Evolutionary conservation across 2,113 vertebrate genomes (phyloP).

Genomic region (Laticauda colubrina): DNA sequence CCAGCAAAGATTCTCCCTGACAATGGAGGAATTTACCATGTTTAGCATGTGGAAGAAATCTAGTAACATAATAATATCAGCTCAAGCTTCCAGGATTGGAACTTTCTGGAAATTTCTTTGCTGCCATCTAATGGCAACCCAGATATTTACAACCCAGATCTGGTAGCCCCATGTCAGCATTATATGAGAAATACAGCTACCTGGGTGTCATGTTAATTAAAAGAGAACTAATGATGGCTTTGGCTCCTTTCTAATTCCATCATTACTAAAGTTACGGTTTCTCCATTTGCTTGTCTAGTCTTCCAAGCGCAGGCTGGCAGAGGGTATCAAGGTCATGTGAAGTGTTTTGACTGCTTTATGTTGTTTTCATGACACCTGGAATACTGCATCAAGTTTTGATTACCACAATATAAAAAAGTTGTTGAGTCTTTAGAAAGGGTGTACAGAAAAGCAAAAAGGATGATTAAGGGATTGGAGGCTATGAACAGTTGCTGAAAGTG

Average conservation of each 20-base stretch:
- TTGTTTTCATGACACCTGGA: neutral
- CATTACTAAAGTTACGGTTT: neutral
- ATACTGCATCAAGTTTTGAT: neutral
- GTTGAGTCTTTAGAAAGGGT: neutral
- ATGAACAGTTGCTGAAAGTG: neutral
- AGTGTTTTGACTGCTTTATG: neutral
- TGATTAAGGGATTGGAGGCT: neutral
- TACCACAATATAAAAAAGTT: neutral
- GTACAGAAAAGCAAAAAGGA: too few relatives aligned
- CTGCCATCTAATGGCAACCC: neutral
- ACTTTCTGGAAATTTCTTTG: neutral
- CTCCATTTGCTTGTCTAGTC: neutral
- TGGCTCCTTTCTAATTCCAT: neutral
- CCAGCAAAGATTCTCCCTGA: neutral
- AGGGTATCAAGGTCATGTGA: neutral
- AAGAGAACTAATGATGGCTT: neutral
- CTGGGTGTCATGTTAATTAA: neutral
- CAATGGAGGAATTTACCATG: too few relatives aligned
- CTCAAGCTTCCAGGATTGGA: neutral
- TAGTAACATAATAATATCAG: neutral
- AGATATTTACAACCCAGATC: neutral
- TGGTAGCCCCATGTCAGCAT: neutral
- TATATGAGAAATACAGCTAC: neutral
- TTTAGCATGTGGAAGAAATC: neutral
- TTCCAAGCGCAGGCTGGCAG: neutral